These are phyloP conservation scores for Tipula helvola DNA, from an alignment of 2,888 invertebrate species.

Conservation along the genomic window DNA sequence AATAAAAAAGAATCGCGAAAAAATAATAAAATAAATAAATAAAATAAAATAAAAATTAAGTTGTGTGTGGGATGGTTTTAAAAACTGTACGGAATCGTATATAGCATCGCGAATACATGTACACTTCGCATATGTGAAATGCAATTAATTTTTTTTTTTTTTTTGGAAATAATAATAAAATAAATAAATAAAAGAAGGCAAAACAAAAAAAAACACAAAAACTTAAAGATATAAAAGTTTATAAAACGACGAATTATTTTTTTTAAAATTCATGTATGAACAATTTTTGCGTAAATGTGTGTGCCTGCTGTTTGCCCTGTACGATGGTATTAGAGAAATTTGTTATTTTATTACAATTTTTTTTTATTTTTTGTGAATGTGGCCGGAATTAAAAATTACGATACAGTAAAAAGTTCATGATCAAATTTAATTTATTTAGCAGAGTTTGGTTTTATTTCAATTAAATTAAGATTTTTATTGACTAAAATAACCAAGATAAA, in stretches of 20 bases:
- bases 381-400: background rate
- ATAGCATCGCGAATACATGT: background rate
- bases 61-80: background rate
- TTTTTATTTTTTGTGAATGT: background rate
- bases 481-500: too few relatives aligned
- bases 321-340: background rate
- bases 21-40: background rate
- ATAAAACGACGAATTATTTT: background rate
- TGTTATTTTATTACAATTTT: background rate
- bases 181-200: background rate
- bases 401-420: background rate
- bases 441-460: too few relatives aligned
- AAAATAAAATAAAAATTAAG: constrained; percentile 4
- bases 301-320: background rate
- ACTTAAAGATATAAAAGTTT: background rate
- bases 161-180: background rate
- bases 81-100: background rate
- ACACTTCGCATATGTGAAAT: background rate
- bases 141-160: background rate
- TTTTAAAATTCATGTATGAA: background rate
- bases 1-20: background rate
- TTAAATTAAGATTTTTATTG: too few relatives aligned
- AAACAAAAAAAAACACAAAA: background rate
- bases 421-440: background rate
- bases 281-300: background rate